Evolutionary conservation across 2,113 vertebrate genomes (phyloP).

Genomic region (Solenodon paradoxus): DNA sequence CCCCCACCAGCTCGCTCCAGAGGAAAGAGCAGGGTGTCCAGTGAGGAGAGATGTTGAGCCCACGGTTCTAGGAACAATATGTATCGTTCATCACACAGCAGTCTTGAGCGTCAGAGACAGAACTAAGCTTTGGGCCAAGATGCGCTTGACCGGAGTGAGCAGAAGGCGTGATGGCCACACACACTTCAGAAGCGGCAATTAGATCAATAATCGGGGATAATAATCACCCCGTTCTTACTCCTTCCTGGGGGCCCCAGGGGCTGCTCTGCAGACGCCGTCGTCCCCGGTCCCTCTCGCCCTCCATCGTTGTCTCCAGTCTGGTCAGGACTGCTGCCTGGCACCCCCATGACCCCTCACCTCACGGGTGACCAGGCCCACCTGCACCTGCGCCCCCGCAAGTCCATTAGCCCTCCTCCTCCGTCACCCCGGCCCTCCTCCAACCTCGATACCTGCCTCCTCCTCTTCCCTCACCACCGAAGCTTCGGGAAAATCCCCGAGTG

Average conservation of each 20-base stretch:
- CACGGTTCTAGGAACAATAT: not conserved
- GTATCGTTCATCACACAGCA: not conserved
- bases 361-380: too few relatives aligned
- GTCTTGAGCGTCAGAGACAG: not conserved
- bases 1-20: not conserved
- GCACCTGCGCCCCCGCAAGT: too few relatives aligned
- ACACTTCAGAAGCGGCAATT: rapidly evolving
- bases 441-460: too few relatives aligned
- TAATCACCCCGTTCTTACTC: too few relatives aligned
- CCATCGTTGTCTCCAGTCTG: not conserved
- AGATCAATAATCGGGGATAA: not conserved
- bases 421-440: too few relatives aligned
- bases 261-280: not conserved
- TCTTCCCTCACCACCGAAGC: too few relatives aligned
- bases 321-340: too few relatives aligned
- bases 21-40: not conserved
- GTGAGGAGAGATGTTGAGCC: too few relatives aligned
- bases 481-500: too few relatives aligned
- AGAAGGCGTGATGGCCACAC: rapidly evolving
- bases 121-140: rapidly evolving
- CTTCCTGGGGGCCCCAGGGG: not conserved
- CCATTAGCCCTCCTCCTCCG: too few relatives aligned
- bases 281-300: not conserved
- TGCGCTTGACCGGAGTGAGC: rapidly evolving
- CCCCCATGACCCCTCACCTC: not conserved